These are phyloP conservation scores for Seira sanloemensis DNA, from an alignment of 2,888 invertebrate genomes.

Conservation along the genomic window DNA sequence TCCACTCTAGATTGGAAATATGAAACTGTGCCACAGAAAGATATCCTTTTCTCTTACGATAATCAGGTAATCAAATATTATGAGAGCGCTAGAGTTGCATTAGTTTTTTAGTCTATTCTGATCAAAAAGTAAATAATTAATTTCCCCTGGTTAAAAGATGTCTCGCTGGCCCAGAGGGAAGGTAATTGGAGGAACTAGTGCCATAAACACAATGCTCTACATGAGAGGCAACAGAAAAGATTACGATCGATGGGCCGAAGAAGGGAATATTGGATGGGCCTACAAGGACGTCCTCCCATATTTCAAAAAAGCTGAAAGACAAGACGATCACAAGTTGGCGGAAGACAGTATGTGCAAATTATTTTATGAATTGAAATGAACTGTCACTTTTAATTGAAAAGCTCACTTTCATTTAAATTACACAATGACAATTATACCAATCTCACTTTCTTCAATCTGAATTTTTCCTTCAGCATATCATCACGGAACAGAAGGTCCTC, in stretches of 20 bases:
- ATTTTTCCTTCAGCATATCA: conserved; percentile 44
- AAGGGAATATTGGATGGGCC: conserved; percentile 93
- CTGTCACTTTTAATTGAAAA: background rate
- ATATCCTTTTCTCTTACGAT: conserved; percentile 61
- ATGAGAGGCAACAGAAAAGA: conserved; percentile 83
- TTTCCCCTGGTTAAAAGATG: too few species aligned
- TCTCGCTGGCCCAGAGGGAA: conserved; percentile 89
- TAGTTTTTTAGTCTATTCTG: too few species aligned
- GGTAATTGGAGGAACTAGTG: conserved; percentile 80
- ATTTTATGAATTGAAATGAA: background rate
- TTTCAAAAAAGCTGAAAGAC: conserved; percentile 78
- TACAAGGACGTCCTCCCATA: conserved; percentile 88
- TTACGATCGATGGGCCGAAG: conserved; percentile 88
- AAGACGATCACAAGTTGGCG: conserved; percentile 66
- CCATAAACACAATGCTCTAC: conserved; percentile 78
- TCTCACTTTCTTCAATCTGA: background rate
- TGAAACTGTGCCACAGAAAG: conserved; percentile 77
- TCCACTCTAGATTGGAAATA: conserved; percentile 77
- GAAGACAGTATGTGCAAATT: conserved; percentile 64
- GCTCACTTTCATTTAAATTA: too few species aligned
- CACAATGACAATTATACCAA: background rate
- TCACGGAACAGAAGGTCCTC: conserved; percentile 67
- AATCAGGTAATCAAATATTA: conserved; percentile 49
- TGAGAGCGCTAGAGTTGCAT: background rate
- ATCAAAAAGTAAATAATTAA: too few species aligned